Conservation (phyloP, 2,797 vertebrate genomes). For the Glossophaga mutica region DNA sequence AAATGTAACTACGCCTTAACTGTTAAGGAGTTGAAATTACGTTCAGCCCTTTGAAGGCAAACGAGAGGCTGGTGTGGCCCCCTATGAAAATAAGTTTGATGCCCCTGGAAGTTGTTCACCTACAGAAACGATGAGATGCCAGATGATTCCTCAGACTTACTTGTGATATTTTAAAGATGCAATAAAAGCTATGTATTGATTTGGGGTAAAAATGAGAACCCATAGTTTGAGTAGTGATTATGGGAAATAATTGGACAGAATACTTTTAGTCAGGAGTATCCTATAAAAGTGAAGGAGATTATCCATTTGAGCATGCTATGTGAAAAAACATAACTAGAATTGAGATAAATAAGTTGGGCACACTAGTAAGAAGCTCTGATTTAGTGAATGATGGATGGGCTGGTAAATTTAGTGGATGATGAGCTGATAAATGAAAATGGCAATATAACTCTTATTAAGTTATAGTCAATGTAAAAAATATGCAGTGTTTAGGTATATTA, state of each 20-base stretch:
- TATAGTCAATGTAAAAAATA: background rate
- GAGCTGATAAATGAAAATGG: background rate
- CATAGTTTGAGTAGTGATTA: background rate
- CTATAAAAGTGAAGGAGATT: conserved; percentile 52
- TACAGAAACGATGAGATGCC: background rate
- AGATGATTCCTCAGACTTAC: background rate
- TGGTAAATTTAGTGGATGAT: background rate
- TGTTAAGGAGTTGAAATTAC: too few species aligned
- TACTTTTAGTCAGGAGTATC: background rate
- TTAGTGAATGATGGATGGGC: background rate
- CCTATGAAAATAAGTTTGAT: too few species aligned
- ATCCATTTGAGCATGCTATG: background rate
- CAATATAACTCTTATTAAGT: background rate
- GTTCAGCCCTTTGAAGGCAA: too few species aligned
- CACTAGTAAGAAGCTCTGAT: background rate
- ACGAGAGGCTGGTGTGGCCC: too few species aligned
- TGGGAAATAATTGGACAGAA: background rate
- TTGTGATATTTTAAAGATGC: background rate
- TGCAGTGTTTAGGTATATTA: background rate
- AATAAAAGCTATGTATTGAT: background rate
- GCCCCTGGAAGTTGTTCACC: background rate
- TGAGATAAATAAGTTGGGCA: background rate
- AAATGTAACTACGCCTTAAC: too few species aligned
- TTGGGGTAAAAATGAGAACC: background rate
- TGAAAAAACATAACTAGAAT: background rate